Base-by-base conservation (phyloP, 2,797 vertebrate species). In the Acanthornis magna region DNA sequence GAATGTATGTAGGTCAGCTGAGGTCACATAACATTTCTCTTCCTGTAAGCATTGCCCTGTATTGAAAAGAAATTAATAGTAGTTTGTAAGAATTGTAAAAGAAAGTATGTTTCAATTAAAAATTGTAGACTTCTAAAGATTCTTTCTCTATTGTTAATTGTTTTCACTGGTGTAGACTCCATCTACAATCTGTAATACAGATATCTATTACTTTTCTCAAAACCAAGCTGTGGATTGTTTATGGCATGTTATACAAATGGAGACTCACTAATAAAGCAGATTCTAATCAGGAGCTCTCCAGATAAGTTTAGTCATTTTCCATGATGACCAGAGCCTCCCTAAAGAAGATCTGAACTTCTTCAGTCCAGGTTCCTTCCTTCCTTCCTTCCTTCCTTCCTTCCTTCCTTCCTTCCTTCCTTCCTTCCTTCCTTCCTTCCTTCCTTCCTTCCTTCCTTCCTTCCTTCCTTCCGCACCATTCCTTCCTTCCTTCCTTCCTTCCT, bases 1-100 rank as follows among this genome's bases (percentile, higher is more conserved):
- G 34, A 91, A 51, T 55, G 20, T 21, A 55, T 38, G 32, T n/a
- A 26, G 60, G 60, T 63, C 54, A 95, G 43, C 55, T 91, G 36
- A 67, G 54, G 32, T 92, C 72, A 85, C 66, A 61, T 58, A 92
- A 63, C n/a, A 55, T 60, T 77, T 81, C 78, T n/a, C 29, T 63
- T 80, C 23, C 40, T 75, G 26, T 95, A 92, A 87, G 58, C 67
- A 54, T 30, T 87, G 68, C 22, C 36, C 22, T 95, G 94, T 86
- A 63, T 53, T 96, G 47, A 94, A 82, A 95, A 87, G 11, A 16
- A 86, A 91, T 79, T 26, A 91, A 89, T 83, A 79, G 61, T 26
- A 73, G 19, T 32, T 70, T 91, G 27, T 61, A 73, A 89, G 85
- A 90, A 85, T 25, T 57, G 16, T 53, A 58, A 30, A n/a, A 75